These are phyloP conservation scores for Rhabdomys dilectus DNA, from an alignment of 2,113 vertebrate genomes.

Conservation along the genomic window DNA sequence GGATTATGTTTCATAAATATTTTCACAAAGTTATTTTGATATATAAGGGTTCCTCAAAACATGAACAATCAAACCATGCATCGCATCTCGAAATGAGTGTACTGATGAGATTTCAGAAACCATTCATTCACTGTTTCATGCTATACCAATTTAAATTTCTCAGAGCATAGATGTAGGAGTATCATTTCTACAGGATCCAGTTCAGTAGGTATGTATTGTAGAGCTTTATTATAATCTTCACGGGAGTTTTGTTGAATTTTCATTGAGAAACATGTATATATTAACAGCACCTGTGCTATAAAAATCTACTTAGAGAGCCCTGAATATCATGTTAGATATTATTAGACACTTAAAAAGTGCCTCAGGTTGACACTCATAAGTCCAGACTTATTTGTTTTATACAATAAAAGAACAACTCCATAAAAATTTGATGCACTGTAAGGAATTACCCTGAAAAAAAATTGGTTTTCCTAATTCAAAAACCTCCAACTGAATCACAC, in stretches of 20 bases:
- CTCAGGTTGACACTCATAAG: neutral
- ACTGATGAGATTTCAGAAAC: neutral
- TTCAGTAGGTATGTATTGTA: conserved; percentile 51
- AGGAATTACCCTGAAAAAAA: conserved; percentile 67
- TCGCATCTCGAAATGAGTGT: neutral
- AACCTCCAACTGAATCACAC: conserved; percentile 46
- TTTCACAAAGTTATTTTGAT: conserved; percentile 24
- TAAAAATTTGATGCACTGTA: conserved; percentile 60
- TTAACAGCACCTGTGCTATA: conserved; percentile 11
- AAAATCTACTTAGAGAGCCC: conserved; percentile 44
- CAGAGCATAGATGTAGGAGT: neutral
- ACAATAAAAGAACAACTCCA: conserved; percentile 48
- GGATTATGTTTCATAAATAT: conserved; percentile 8
- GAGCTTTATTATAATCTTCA: conserved; percentile 34
- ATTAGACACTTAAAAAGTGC: conserved; percentile 70
- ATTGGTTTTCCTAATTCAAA: conserved; percentile 60
- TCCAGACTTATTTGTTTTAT: conserved; percentile 21
- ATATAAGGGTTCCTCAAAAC: conserved; percentile 2
- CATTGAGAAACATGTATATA: conserved; percentile 52
- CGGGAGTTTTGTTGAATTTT: conserved; percentile 44
- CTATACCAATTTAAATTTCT: conserved; percentile 14
- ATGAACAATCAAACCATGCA: neutral
- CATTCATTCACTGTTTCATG: neutral
- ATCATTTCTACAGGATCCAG: conserved; percentile 52
- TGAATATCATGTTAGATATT: conserved; percentile 62